Evolutionary conservation across 2,113 vertebrate species (phyloP), one percentile per base, ranked within the genome.

Genomic region (Mola mola): DNA sequence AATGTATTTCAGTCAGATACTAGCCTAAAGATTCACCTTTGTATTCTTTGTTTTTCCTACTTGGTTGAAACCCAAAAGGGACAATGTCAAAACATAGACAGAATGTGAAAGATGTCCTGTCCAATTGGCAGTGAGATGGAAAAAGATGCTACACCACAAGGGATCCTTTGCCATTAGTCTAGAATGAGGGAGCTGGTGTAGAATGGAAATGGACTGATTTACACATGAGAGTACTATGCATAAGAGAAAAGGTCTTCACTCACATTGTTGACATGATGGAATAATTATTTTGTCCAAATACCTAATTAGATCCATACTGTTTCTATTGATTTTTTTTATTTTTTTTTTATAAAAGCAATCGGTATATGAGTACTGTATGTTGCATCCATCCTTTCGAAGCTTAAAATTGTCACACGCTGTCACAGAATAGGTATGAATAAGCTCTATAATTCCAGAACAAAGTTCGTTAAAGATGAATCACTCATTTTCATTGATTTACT

Each of bases 61-160:
- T 70, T 78, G 63, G 34, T 66, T 67, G 46, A 57, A 73, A 61
- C 43, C 64, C 62, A 48, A 72, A 73, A 66, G 78, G 58, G 82
- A 80, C 82, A 77, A 52, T 71, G 82, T 79, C 80, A 85, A 78
- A 82, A 66, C 80, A 75, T 66, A 82, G 69, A 75, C 67, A 51
- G 73, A 75, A 70, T 73, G 66, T 75, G 83, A 87, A 84, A 78
- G 64, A 84, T 82, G 77, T 82, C 69, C 47, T 75, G 65, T 81
- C 81, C 75, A 85, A 88, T 86, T 83, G 84, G 74, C 79, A 75
- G 78, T 52, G 68, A 82, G 80, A 90, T 85, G 66, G 62, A 75
- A 87, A 84, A 80, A 72, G 75, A 88, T 79, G 74, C 85, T 21
- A 65, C 68, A 69, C 75, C 85, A 81, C 86, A 44, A 79, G 82